A percentile compares a stretch with the other conserved stretches of the same genome.
These are phyloP conservation scores for Molorchus minor DNA, from an alignment of 2,888 invertebrate species.

Conservation along the genomic window DNA sequence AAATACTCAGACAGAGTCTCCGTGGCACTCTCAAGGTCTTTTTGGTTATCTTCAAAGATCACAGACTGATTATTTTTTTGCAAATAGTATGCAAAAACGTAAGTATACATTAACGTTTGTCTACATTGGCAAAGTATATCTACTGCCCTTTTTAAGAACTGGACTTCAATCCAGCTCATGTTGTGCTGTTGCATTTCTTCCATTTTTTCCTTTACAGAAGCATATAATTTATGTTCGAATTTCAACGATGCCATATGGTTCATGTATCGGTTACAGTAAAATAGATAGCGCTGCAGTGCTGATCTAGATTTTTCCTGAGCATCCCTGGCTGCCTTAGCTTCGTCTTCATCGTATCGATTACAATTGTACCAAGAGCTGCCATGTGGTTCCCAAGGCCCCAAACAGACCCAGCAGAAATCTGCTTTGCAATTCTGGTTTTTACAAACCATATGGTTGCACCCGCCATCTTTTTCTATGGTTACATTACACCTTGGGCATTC, in stretches of 20 bases:
- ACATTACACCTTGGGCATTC: constrained; percentile 99
- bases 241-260: constrained; percentile 99
- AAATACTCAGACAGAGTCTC: constrained; percentile 97
- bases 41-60: constrained; percentile 99
- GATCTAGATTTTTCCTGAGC: constrained; percentile 94
- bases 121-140: constrained; percentile 97
- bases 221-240: constrained; percentile 96
- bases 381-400: constrained; percentile 98
- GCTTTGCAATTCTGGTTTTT: constrained; percentile 98
- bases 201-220: constrained; percentile 97
- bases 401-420: constrained; percentile 99
- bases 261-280: constrained; percentile 99
- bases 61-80: constrained; percentile 98
- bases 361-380: constrained; percentile 99
- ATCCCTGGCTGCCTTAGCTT: constrained; percentile 94
- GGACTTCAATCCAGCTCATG: constrained; percentile 99
- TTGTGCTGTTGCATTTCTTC: constrained; percentile 99
- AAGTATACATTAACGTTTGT: constrained; percentile 98
- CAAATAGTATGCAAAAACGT: constrained; percentile 98
- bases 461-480: constrained; percentile 96
- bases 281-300: constrained; percentile 94
- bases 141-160: constrained; percentile 97
- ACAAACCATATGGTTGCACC: constrained; percentile 99
- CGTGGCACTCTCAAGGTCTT: constrained; percentile 96
- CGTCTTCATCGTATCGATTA: constrained; percentile 95